Conservation (phyloP, 2,113 vertebrate genomes). For the Thalassarche chlororhynchos region DNA sequence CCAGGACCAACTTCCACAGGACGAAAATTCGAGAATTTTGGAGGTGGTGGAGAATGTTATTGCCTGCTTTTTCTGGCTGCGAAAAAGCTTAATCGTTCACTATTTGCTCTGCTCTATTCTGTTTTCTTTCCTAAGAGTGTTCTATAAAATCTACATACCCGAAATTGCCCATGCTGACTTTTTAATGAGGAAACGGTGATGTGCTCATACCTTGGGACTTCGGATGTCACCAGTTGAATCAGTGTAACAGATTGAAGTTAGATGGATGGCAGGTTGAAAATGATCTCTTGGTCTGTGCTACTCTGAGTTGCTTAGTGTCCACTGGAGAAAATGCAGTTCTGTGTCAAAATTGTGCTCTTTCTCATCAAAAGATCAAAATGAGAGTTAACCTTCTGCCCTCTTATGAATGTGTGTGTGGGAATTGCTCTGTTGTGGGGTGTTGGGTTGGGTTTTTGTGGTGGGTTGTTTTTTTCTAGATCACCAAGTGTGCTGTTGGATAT, state of each 20-base stretch:
- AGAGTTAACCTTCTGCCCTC: not conserved
- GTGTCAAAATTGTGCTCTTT: not conserved
- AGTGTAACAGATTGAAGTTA: not conserved
- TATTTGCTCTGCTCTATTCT: not conserved
- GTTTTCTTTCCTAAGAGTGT: not conserved
- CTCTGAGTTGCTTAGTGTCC: not conserved
- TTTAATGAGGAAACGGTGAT: not conserved
- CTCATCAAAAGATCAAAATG: not conserved
- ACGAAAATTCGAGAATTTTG: not conserved
- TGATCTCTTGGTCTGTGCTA: not conserved
- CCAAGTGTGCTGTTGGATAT: not conserved
- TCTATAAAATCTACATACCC: not conserved
- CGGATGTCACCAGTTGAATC: not conserved
- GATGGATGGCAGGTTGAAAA: not conserved
- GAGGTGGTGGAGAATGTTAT: not conserved
- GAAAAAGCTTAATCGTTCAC: not conserved
- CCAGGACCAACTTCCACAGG: not conserved
- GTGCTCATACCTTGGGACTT: not conserved
- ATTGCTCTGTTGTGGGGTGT: not conserved
- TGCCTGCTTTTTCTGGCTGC: not conserved
- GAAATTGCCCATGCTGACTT: not conserved
- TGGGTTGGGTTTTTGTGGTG: not conserved
- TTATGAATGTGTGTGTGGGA: not conserved
- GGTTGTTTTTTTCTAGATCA: not conserved
- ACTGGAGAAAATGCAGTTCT: not conserved